Base-by-base conservation (phyloP, 2,797 vertebrate species). In the Fratercula arctica region DNA sequence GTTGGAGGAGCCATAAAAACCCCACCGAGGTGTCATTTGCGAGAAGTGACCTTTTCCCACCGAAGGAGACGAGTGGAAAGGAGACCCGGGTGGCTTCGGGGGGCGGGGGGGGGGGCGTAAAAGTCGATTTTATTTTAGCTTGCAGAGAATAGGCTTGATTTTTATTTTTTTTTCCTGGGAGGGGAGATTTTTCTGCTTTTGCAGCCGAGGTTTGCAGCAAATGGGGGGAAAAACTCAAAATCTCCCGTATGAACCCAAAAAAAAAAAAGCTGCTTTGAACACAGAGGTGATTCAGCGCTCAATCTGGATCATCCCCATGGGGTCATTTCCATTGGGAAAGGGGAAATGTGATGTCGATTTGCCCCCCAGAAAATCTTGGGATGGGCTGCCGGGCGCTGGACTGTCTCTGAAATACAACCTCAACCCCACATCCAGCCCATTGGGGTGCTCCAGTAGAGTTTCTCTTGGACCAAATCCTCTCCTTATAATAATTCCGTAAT, bases 41-140 rank as follows among this genome's bases (percentile, higher is more conserved):
- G 35, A 91, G 86, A 41, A 91, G 93, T 96, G 97, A 97, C 97
- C 96, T 97, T 97, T 95, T 85, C 91, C 88, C 91, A 87, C 74
- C 45, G 0, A 59, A 85, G 93, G 84, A 93, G 92, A 93, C 1
- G 20, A 95, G 95, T 5, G 23, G 92, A 88, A 93, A 91, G 87
- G 89, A 96, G 96, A 64, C 85, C 79, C 24, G 0, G 57, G 81
- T 77, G 94, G 69, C 70, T 95, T 39, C 3, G 20, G 24, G 10
- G 23, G 16, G 63, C 37, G 16, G 26, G 24, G 24, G 10, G 23
- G 16, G 63, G 41, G 16, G 26, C 3, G 19, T 17, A 37, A 92
- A 92, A 93, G 69, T 73, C 18, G 2, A 76, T 79, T 85, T 96
- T 95, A 76, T 93, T 93, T 94, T 73, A 87, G 66, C 46, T 69